A percentile compares a stretch with the other conserved stretches of the same genome.
Evolutionary conservation across 2,113 vertebrate genomes (phyloP).

Genomic region (Stomatorhinus ivindoensis): DNA sequence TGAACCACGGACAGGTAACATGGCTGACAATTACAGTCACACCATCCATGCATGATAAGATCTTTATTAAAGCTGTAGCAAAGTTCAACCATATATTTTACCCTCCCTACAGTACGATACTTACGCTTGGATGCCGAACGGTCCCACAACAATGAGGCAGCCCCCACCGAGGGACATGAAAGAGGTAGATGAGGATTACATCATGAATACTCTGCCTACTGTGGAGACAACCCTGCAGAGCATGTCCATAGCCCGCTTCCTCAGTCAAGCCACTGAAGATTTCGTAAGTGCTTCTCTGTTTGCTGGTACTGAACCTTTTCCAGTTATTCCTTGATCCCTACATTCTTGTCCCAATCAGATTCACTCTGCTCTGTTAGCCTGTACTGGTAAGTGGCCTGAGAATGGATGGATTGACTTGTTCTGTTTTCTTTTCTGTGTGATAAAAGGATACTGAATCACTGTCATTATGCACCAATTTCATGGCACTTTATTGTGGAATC

Average conservation of each 20-base stretch:
- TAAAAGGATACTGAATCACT: neutral
- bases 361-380: neutral
- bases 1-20: conserved; percentile 11
- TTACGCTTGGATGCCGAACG: conserved; percentile 21
- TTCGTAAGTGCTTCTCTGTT: conserved; percentile 6
- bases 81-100: neutral
- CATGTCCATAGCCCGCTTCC: conserved; percentile 2
- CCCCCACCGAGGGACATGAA: neutral
- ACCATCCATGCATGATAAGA: neutral
- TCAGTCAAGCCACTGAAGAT: neutral
- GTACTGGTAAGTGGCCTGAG: neutral
- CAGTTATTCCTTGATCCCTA: neutral
- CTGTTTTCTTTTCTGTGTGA: neutral
- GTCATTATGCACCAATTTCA: neutral
- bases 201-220: conserved; percentile 1
- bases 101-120: conserved; percentile 5
- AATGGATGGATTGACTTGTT: neutral
- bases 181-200: neutral
- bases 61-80: neutral
- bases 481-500: neutral
- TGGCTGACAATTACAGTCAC: neutral
- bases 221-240: neutral
- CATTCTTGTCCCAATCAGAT: neutral
- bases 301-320: neutral
- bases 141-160: conserved; percentile 19